Evolutionary conservation across 2,113 vertebrate genomes (phyloP).

Genomic region (Neolamprologus kungweensis): DNA sequence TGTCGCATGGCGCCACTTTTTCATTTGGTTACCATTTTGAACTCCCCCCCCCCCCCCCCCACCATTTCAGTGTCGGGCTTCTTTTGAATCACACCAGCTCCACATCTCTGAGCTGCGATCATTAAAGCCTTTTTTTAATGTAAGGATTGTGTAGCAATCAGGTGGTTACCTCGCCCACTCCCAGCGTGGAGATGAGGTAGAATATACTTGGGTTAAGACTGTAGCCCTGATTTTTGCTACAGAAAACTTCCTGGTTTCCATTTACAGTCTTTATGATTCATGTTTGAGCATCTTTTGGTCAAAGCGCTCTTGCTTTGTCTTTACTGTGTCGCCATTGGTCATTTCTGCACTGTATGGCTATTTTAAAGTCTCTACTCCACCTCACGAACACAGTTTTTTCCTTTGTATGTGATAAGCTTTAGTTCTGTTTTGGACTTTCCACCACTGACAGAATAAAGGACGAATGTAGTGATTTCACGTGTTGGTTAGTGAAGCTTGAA

Average conservation of each 20-base stretch:
- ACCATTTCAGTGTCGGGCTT: rapidly evolving
- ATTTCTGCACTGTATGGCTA: background rate
- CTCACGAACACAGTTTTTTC: background rate
- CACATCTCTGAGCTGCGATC: background rate
- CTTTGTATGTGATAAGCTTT: background rate
- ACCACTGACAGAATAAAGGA: background rate
- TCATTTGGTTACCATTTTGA: background rate
- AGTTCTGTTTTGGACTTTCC: background rate
- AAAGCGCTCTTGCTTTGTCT: background rate
- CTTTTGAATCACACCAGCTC: background rate
- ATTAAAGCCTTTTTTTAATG: background rate
- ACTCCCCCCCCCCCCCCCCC: background rate
- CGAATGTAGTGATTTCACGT: rapidly evolving
- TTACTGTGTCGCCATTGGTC: background rate
- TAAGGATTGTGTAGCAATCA: background rate
- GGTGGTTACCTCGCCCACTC: rapidly evolving
- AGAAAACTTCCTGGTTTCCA: background rate
- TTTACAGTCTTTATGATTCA: background rate
- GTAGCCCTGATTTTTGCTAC: background rate
- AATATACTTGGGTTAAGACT: background rate
- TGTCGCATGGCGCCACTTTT: background rate
- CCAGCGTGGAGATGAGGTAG: background rate
- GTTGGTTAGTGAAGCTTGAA: rapidly evolving
- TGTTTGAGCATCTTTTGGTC: background rate
- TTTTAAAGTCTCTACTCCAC: background rate